Conservation (phyloP, 1,140 invertebrate genomes). For the Saccostrea echinata region DNA sequence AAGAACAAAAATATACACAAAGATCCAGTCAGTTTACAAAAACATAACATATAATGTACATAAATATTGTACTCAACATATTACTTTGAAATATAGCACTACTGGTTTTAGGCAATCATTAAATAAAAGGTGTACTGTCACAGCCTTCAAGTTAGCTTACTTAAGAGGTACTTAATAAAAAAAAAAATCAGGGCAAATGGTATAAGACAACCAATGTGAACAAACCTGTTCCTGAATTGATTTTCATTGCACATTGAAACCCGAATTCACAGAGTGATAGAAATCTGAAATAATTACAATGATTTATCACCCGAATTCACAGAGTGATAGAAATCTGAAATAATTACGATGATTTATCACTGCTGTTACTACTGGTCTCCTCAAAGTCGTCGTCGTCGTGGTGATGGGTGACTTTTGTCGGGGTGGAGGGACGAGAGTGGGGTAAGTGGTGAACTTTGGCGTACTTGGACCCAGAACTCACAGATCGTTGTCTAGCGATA, state of each 20-base stretch:
- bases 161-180: too few species aligned
- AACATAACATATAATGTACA: too few species aligned
- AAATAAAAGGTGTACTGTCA: too few species aligned
- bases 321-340: background rate
- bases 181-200: too few species aligned
- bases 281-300: background rate
- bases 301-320: constrained; percentile 61
- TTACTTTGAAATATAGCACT: too few species aligned
- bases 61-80: too few species aligned
- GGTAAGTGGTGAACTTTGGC: constrained; percentile 81
- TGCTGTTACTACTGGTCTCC: constrained; percentile 52
- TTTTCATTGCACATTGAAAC: background rate
- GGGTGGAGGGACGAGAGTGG: constrained; percentile 91
- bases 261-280: background rate
- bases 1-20: too few species aligned
- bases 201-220: too few species aligned
- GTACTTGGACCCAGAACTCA: constrained; percentile 7
- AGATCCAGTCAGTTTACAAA: too few species aligned
- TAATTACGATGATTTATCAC: constrained; percentile 51
- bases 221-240: background rate
- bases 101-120: too few species aligned
- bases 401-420: constrained; percentile 92
- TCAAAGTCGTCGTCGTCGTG: constrained; percentile 91
- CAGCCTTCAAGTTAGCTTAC: too few species aligned
- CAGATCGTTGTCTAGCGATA: constrained; percentile 26